Base-by-base conservation (phyloP, 2,888 invertebrate species). In the Cosmopolites sordidus region DNA sequence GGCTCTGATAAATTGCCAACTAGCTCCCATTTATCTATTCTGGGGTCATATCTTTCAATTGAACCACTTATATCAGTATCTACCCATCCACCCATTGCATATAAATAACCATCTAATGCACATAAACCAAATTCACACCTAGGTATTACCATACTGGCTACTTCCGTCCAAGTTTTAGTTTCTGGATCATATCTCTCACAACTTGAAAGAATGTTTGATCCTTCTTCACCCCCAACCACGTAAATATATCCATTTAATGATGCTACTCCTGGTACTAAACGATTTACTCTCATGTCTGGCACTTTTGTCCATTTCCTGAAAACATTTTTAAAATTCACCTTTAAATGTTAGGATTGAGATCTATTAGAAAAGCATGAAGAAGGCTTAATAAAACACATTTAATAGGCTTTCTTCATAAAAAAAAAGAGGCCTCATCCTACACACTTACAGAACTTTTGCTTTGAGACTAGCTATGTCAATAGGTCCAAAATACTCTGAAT, bases 71-170 rank as follows among this genome's bases (percentile, higher is more conserved):
- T 91, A 69, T 92, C 92, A 56, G 89, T 87, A 0, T 93, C 94
- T 27, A 94, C 86, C 93, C 94, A 94, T 2, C 95, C 95, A 39
- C 95, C 94, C 63, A 95, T 84, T 0, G 92, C 93, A 70, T 89
- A 92, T 54, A 95, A 75, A 65, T 82, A 83, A 18, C 89, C 90
- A 62, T 89, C 86, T 73, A 89, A 81, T 11, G 89, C 87, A 66
- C 91, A 90, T 58, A 93, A 75, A 1, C 94, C 93, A 70, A 94
- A 90, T 72, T 92, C 93, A 74, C 92, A 94, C 16, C 95, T 80
- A 0, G 91, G 88, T 62, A 89, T 87, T 58, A 85, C 83, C 88
- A 90, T 89, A 9, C 83, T 81, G 4, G 84, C 78, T 65, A 86
- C 60, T 37, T 52, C 39, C 3, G 56, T 63, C 66, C 65, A 66